Evolutionary conservation across 2,113 vertebrate genomes (phyloP).

Genomic region (Bettongia penicillata): DNA sequence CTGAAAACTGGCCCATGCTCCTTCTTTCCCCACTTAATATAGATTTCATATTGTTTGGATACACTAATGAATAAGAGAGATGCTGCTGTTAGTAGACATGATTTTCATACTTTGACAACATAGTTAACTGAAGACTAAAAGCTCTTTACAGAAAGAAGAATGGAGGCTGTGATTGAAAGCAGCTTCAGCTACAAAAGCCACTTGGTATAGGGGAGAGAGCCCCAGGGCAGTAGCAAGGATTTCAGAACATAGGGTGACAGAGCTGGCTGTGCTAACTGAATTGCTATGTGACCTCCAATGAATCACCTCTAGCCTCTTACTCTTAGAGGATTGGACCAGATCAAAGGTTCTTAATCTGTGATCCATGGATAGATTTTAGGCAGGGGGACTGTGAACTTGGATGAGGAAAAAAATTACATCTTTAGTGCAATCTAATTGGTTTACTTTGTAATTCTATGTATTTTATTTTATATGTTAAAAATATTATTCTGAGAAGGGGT

Average conservation of each 20-base stretch:
- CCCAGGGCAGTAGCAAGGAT: no score
- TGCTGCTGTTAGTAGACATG: background rate
- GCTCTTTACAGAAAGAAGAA: background rate
- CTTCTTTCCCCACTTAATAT: background rate
- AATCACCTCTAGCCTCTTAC: background rate
- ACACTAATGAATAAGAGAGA: background rate
- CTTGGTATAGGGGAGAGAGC: background rate
- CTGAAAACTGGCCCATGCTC: background rate
- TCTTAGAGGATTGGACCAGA: background rate
- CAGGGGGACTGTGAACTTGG: background rate
- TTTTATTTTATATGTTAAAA: background rate
- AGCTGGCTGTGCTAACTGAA: background rate
- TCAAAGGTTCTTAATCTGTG: background rate
- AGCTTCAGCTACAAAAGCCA: background rate
- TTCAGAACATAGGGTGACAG: background rate
- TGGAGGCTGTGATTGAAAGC: background rate
- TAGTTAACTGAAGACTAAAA: background rate
- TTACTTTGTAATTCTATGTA: background rate
- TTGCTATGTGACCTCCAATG: background rate
- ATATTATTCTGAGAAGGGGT: background rate
- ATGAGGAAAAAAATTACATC: background rate
- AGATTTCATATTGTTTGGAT: background rate
- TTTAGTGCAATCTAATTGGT: background rate
- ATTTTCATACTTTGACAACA: background rate
- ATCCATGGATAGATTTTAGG: background rate